Conservation (phyloP, 2,797 vertebrate species). For the Peromyscus melanophrys region DNA sequence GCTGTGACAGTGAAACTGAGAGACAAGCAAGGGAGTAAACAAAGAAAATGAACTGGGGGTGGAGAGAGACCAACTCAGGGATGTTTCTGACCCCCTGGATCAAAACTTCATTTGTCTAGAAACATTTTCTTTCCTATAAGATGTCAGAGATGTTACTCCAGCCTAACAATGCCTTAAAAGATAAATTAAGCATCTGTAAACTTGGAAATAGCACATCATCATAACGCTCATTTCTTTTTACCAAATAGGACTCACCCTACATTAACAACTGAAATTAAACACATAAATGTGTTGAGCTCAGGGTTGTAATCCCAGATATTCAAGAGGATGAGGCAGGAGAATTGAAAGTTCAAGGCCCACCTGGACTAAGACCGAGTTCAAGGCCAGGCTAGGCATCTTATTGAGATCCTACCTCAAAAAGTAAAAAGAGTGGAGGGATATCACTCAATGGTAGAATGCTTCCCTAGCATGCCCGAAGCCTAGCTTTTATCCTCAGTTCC, state of each 20-base stretch:
- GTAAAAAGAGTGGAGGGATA: not conserved
- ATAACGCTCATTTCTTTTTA: slow-evolving; percentile 43
- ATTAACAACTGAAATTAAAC: slow-evolving; percentile 52
- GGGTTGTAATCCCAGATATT: not conserved
- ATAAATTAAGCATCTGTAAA: slow-evolving; percentile 54
- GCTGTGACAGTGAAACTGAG: not conserved
- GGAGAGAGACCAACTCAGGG: not conserved
- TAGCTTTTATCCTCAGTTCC: not conserved
- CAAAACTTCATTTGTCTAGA: not conserved
- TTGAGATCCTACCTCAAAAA: not conserved
- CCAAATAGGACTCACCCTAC: slow-evolving; percentile 26
- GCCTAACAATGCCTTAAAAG: slow-evolving; percentile 44
- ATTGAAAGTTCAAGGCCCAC: not conserved
- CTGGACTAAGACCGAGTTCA: not conserved
- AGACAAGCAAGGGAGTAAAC: not conserved
- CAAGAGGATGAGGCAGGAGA: not conserved
- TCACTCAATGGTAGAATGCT: not conserved
- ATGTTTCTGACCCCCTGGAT: slow-evolving; percentile 13
- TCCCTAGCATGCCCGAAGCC: not conserved
- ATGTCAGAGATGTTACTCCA: slow-evolving; percentile 41
- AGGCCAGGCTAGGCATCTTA: not conserved
- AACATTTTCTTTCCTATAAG: slow-evolving; percentile 31
- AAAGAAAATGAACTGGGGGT: slow-evolving; percentile 12
- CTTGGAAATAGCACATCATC: slow-evolving; percentile 34
- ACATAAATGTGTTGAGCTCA: not conserved